phyloP scores from a whole-genome alignment of 2,113 vertebrate genomes.

The Colossoma macropomum region DNA sequence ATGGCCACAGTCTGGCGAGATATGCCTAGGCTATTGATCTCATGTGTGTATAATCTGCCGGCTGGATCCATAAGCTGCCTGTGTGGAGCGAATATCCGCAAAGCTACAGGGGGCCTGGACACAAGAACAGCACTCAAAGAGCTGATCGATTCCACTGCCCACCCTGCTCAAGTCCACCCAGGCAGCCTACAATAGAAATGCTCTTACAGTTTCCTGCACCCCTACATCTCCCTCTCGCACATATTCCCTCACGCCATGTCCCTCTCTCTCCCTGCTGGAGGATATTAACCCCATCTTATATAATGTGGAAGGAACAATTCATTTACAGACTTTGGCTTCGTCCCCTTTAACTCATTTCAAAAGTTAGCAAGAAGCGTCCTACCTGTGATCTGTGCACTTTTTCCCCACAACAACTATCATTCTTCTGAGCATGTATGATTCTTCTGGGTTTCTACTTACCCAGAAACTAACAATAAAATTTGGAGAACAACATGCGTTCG shows the following conservation, averaged over 20 bases:
- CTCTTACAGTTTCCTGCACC: conserved; percentile 43
- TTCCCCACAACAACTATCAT: too few species aligned
- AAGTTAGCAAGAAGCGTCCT: too few species aligned
- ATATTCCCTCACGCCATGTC: conserved; percentile 37
- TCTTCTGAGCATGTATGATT: too few species aligned
- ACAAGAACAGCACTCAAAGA: conserved; percentile 65
- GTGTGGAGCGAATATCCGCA: conserved; percentile 61
- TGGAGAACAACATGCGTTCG: too few species aligned
- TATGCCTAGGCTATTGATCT: conserved; percentile 70
- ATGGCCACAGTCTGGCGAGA: conserved; percentile 47
- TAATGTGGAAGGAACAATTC: background rate
- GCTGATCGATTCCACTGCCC: conserved; percentile 68
- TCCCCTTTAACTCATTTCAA: too few species aligned
- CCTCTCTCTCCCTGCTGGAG: conserved; percentile 11
- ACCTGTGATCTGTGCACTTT: too few species aligned
- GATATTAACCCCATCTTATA: background rate
- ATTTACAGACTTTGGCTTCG: background rate
- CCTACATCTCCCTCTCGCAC: conserved; percentile 36
- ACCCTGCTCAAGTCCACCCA: conserved; percentile 51
- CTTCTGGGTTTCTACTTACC: too few species aligned
- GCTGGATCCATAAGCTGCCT: conserved; percentile 66
- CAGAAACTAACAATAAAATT: too few species aligned
- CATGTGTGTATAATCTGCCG: conserved; percentile 72
- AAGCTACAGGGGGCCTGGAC: conserved; percentile 52
- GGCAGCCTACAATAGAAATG: conserved; percentile 62